phyloP scores from a whole-genome alignment of 2,113 vertebrate species.

The Spheniscus mendiculus region DNA sequence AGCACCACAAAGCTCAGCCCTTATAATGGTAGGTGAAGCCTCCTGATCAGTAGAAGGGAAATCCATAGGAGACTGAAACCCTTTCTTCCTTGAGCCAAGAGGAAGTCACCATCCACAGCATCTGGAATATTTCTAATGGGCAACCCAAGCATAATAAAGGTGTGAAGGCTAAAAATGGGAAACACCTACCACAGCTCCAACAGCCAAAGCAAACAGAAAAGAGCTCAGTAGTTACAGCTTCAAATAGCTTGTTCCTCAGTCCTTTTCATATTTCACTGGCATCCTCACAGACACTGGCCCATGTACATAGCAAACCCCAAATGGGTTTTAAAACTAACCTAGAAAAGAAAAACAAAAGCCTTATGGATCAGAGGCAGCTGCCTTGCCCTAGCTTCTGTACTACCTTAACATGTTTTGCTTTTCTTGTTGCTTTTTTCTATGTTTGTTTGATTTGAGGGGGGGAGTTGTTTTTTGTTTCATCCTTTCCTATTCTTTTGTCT shows the following conservation, averaged over 20 bases:
- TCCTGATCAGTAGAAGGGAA: background rate
- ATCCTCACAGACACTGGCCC: background rate
- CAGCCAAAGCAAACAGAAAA: constrained; percentile 23
- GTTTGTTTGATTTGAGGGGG: background rate
- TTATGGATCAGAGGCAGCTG: background rate
- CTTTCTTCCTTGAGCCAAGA: background rate
- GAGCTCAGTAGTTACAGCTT: background rate
- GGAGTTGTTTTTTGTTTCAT: background rate
- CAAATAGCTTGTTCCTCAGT: background rate
- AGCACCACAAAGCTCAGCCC: background rate
- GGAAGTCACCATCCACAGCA: background rate
- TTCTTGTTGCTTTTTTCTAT: background rate
- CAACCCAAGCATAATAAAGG: background rate
- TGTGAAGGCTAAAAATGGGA: constrained; percentile 11
- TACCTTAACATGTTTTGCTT: background rate
- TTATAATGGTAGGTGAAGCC: background rate
- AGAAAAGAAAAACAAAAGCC: background rate
- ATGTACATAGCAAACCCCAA: background rate
- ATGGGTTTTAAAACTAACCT: background rate
- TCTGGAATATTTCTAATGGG: background rate
- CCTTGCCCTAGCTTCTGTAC: background rate
- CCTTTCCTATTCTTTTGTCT: background rate
- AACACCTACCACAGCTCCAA: constrained; percentile 11
- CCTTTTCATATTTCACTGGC: background rate
- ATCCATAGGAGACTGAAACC: background rate